Evolutionary conservation across 2,797 vertebrate genomes (phyloP).

Genomic region (Crypturellus tataupa): DNA sequence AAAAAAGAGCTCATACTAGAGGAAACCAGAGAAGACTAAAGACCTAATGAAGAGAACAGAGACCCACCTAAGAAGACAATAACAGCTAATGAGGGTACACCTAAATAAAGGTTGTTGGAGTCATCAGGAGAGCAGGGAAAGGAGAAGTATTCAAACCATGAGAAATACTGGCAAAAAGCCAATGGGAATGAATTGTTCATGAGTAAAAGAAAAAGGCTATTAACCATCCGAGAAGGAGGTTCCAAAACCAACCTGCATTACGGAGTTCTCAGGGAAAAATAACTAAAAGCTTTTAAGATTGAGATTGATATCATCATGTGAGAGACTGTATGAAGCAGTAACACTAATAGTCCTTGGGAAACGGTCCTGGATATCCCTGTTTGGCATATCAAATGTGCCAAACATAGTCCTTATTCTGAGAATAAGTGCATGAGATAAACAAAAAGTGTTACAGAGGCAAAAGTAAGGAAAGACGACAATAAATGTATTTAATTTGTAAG

Average conservation of each 20-base stretch:
- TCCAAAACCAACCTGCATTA: background rate
- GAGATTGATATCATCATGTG: background rate
- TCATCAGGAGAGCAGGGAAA: background rate
- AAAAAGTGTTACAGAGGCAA: background rate
- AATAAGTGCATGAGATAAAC: conserved; percentile 1
- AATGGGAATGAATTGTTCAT: background rate
- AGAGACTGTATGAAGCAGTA: background rate
- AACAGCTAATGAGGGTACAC: background rate
- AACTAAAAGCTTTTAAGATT: background rate
- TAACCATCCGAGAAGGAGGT: background rate
- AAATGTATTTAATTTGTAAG: conserved; percentile 53
- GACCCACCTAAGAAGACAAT: background rate
- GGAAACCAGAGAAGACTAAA: background rate
- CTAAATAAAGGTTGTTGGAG: background rate
- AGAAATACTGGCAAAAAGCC: background rate
- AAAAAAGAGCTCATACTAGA: background rate
- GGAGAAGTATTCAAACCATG: background rate
- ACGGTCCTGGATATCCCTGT: background rate
- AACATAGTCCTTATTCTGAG: background rate
- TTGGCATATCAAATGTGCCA: background rate
- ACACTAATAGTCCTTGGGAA: background rate
- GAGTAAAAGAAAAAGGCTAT: background rate
- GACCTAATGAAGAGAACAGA: background rate
- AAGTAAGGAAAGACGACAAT: background rate
- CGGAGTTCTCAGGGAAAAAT: background rate